Evolutionary conservation across 1,140 invertebrate genomes (phyloP), one percentile per base, ranked within the genome.

Genomic region (Caenorhabditis latens): DNA sequence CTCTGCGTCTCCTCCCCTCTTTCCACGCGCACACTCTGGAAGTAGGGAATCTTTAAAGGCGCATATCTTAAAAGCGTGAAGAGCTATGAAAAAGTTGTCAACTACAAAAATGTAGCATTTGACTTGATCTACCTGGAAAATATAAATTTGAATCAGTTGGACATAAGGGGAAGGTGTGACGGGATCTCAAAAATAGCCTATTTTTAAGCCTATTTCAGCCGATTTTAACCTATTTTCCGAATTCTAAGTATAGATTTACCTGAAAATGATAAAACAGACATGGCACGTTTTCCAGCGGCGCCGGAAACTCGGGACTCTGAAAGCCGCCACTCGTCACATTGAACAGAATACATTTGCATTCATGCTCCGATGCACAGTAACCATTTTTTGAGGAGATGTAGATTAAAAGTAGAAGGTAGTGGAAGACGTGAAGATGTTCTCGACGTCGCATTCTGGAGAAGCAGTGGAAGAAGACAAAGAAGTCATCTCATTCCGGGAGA

Each of bases 241-340:
- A 32, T 32, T 32, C 32, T 32, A 32, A 32, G 32, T 32, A 2
- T 32, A 32, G 32, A 1, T 0, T 58, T 7, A 84, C 83, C 83
- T 86, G 65, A 86, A 86, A 86, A 55, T 86, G 86, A 83, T 83
- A 86, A 71, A 86, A 86, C 2, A 86, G 79, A 46, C 86, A 86
- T 43, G 75, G 48, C 32, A 86, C 57, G 9, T 55, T 21, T 50
- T 75, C 79, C 42, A 86, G 21, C 7, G 75, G 71, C 6, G 58
- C 57, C n/a, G 86, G 86, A 63, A 86, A 86, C 48, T 86, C 86
- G 0, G 86, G 86, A 7, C 75, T 83, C 13, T 86, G 86, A 43
- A 86, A 86, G 11, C 16, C 48, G 6, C 86, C 86, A 21, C 75
- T 86, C 4, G 65, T 83, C 19, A 79, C 46, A 75, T 86, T 86